Evolutionary conservation across 2,797 vertebrate species (phyloP).

Genomic region (Falco peregrinus): DNA sequence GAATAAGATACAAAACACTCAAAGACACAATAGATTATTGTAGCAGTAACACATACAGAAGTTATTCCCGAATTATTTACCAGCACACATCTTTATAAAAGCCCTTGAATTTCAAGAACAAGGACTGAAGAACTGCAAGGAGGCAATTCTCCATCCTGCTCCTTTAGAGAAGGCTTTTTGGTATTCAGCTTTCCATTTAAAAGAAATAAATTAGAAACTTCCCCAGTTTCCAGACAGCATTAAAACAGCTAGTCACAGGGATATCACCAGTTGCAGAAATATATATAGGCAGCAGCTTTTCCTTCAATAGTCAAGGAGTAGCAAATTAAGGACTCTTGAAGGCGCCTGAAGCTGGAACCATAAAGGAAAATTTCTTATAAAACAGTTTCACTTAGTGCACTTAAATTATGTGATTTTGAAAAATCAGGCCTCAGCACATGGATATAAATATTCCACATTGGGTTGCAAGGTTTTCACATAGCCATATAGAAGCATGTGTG

Average conservation of each 20-base stretch:
- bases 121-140: neutral
- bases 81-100: neutral
- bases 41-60: neutral
- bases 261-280: neutral
- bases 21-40: neutral
- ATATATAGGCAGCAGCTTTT: neutral
- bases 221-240: neutral
- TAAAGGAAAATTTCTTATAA: neutral
- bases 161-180: neutral
- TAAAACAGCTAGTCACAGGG: neutral
- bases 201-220: neutral
- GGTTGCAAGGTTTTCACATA: neutral
- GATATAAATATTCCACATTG: rapidly evolving
- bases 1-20: neutral
- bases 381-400: neutral
- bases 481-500: rapidly evolving
- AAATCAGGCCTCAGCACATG: neutral
- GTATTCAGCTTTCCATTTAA: neutral
- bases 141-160: neutral
- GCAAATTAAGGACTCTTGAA: neutral
- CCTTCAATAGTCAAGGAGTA: neutral
- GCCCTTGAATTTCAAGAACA: neutral
- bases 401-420: neutral
- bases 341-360: neutral
- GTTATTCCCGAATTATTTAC: neutral